Evolutionary conservation across 2,888 invertebrate species (phyloP), one percentile per base, ranked within the genome.

Genomic region (Chrysomela aeneicollis): DNA sequence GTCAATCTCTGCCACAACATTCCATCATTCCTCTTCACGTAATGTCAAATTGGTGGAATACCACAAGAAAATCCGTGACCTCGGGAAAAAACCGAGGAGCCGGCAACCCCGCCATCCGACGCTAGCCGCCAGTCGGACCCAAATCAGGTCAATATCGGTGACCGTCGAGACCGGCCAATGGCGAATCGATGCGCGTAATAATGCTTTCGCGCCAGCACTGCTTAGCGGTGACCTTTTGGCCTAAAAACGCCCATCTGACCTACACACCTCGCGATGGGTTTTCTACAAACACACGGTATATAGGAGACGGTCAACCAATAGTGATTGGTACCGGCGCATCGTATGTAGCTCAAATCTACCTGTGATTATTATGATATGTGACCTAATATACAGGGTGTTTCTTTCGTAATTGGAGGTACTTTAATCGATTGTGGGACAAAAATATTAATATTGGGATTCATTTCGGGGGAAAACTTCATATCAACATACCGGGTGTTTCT

Each of bases 141-240:
- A 71, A 77, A 77, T 75, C 74, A 73, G 77, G 77, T 77, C 77
- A 75, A 67, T 70, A 71, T 67, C 61, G 64, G 69, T 64, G 68
- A 67, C 66, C 70, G 69, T 71, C 75, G 75, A 75, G 68, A 67
- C 66, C 68, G 69, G 71, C 75, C 76, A 75, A 75, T 74, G 63
- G 60, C 22, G 32, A 52, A 22, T 21, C 37, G 8, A 46, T 46
- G 66, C 63, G 59, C 59, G 69, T 60, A 59, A n/a, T n/a, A n/a
- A 64, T 50, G 69, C 75, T 74, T 75, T 75, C 74, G 76, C 74
- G 74, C 75, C 72, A 76, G 66, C 68, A 71, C 57, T 57, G 46
- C 57, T 47, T 57, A 17, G 46, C 42, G 42, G 50, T 80, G 79
- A 78, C 80, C 80, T 80, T 80, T 79, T 79, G 80, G 76, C 79